These are phyloP conservation scores for Andrena flavipes DNA, from an alignment of 2,888 invertebrate genomes.

Conservation along the genomic window DNA sequence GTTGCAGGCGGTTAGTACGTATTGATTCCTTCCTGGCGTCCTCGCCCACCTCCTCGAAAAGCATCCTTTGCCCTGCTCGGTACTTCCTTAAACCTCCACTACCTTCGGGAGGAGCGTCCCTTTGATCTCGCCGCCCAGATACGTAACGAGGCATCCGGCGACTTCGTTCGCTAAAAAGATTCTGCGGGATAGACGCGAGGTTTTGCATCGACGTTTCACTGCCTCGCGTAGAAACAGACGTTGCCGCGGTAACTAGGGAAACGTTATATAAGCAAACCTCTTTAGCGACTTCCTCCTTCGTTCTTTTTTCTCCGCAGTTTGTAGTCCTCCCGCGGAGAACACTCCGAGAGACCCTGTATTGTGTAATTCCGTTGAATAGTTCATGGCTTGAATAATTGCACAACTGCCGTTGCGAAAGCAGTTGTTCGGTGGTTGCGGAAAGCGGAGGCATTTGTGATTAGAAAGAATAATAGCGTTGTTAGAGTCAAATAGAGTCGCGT, in stretches of 20 bases:
- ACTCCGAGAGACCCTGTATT: no score
- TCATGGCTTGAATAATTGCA: no score
- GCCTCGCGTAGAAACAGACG: not conserved
- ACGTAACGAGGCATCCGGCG: constrained; percentile 49
- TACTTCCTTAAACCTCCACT: constrained; percentile 58
- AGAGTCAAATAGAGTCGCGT: no score
- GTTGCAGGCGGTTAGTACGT: constrained; percentile 74
- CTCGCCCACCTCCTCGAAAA: constrained; percentile 47
- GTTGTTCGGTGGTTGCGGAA: not conserved
- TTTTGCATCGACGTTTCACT: not conserved
- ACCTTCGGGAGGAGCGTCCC: constrained; percentile 34
- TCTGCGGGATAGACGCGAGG: not conserved
- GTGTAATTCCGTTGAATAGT: no score
- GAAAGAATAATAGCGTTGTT: not conserved
- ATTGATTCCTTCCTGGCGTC: constrained; percentile 74
- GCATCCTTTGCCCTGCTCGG: constrained; percentile 55
- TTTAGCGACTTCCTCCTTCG: not conserved
- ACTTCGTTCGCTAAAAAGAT: constrained; percentile 30
- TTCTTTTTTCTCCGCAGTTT: not conserved
- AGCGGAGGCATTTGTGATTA: not conserved
- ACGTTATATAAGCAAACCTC: not conserved
- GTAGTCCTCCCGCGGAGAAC: no score
- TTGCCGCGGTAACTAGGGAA: constrained; percentile 2
- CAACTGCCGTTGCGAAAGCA: no score
- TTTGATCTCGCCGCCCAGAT: constrained; percentile 61